phyloP scores from a whole-genome alignment of 2,797 vertebrate genomes.

The Knipowitschia caucasica region DNA sequence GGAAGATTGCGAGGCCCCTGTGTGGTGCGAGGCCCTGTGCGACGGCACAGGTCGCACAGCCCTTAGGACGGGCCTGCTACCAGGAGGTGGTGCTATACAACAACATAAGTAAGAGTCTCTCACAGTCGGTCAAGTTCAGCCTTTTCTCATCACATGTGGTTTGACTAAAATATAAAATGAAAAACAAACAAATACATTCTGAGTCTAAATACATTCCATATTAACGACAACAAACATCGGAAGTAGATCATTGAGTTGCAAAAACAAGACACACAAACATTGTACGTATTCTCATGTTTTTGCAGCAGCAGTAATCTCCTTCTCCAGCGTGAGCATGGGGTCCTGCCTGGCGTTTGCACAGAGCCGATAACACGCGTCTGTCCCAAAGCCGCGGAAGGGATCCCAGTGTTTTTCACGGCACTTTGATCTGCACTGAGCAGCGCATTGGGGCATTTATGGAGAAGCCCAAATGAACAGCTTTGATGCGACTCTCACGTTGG shows the following conservation, averaged over 20 bases:
- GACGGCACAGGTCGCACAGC: no score
- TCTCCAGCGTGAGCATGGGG: conserved; percentile 15
- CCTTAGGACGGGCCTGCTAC: no score
- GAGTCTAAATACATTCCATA: not conserved
- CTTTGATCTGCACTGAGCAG: conserved; percentile 64
- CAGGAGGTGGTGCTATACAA: conserved; percentile 63
- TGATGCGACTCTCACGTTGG: conserved; percentile 51
- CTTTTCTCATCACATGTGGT: not conserved
- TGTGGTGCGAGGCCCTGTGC: no score
- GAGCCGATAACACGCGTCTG: conserved; percentile 46
- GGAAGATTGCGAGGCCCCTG: no score
- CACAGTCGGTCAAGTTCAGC: not conserved
- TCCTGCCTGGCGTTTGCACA: conserved; percentile 49
- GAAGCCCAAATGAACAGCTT: conserved; percentile 47
- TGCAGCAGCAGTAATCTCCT: not conserved
- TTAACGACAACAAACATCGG: not conserved
- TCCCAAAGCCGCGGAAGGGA: conserved; percentile 37
- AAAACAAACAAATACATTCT: not conserved
- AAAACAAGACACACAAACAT: not conserved
- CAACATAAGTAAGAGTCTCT: conserved; percentile 11
- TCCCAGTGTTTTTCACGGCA: conserved; percentile 43
- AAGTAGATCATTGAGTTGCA: not conserved
- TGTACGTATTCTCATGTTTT: not conserved
- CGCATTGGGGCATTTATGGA: conserved; percentile 46
- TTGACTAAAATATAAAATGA: not conserved